A percentile compares a stretch with the other conserved stretches of the same genome.
phyloP scores from a whole-genome alignment of 2,888 invertebrate species.

The Troides aeacus region DNA sequence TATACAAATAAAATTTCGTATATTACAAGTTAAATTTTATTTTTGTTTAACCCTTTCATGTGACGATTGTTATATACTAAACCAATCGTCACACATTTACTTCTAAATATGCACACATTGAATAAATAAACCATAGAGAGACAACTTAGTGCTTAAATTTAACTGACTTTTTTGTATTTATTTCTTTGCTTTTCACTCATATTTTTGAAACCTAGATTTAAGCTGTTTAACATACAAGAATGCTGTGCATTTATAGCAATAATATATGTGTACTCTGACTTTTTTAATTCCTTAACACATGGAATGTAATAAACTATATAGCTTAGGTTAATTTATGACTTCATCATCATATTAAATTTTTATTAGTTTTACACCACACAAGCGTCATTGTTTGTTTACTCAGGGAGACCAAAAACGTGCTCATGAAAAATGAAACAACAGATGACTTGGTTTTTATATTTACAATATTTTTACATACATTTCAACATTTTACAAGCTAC shows the following conservation, averaged over 20 bases:
- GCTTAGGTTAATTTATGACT: conserved; percentile 3
- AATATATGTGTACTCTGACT: background rate
- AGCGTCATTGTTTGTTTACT: conserved; percentile 36
- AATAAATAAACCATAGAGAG: too few species aligned
- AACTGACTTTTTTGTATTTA: too few species aligned
- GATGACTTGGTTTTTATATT: conserved; percentile 73
- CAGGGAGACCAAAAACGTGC: conserved; percentile 47
- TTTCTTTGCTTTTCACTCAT: too few species aligned
- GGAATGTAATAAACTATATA: background rate
- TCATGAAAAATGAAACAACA: conserved; percentile 67
- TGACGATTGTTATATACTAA: too few species aligned
- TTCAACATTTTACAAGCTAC: conserved; percentile 80
- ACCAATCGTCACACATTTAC: too few species aligned
- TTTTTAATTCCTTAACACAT: background rate
- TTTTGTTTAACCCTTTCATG: too few species aligned
- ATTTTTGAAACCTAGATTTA: too few species aligned
- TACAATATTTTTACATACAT: conserved; percentile 78
- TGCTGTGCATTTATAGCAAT: background rate
- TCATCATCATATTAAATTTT: conserved; percentile 33
- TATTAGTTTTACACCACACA: conserved; percentile 44
- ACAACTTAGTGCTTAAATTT: too few species aligned
- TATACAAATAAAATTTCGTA: too few species aligned
- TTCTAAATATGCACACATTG: too few species aligned
- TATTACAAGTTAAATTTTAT: too few species aligned
- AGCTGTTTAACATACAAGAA: background rate